Base-by-base conservation (phyloP, 2,797 vertebrate species). In the Halcyon smyrnensis region DNA sequence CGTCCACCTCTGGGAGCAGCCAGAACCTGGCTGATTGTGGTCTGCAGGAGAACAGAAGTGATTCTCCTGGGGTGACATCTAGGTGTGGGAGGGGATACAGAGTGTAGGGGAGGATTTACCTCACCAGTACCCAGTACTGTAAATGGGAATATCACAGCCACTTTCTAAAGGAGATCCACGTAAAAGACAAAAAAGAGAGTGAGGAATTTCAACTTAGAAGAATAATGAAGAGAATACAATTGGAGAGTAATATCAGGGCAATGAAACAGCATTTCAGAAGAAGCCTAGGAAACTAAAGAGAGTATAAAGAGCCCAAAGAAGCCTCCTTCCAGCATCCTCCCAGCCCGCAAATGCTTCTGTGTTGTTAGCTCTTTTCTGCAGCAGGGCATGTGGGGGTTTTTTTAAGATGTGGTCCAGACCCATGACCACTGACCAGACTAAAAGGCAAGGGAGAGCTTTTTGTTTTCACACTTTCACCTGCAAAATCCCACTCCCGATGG, bases 361-460 rank as follows among this genome's bases (percentile, higher is more conserved):
- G 54, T 11, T 63, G 19, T 62, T 77, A 62, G 32, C 59, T 86
- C 37, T 77, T 78, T 63, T 9, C 57, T 85, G 69, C 48, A 64
- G 64, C 21, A 20, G 17, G 51, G 15, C 15, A 8, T 9, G 28
- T 75, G 65, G 7, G 5, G 21, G 2, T 8, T 8, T 39, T 68
- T 85, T 83, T 65, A 51, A 88, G 89, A 69, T 79, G 71, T 56
- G 39, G 53, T 64, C 43, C 64, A 80, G 76, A 63, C n/a, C 27
- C 3, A 4, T 1, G 1, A 27, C 21, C 1, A 0, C 25, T 77
- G 45, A 60, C 65, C 60, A 37, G 15, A 18, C 12, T 41, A 25
- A 64, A 28, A 73, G 57, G 13, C 50, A 65, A 87, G 43, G 30
- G 25, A 69, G 43, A 73, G 34, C 2, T 17, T 15, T 39, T 13